Base-by-base conservation (phyloP, 2,113 vertebrate species). In the Cheilinus undulatus region DNA sequence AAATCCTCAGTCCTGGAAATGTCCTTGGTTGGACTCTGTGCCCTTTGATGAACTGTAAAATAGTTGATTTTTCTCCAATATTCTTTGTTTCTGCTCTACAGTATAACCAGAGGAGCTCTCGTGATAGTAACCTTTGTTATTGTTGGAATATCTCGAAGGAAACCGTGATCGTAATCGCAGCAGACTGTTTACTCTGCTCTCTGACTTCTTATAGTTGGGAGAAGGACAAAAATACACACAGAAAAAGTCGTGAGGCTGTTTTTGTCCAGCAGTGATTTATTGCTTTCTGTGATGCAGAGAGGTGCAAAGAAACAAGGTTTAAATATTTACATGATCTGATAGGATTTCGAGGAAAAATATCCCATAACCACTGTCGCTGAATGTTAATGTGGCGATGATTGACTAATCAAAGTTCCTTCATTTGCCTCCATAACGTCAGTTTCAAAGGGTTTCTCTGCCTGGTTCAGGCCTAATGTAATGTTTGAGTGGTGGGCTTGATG, bases 141-240 rank as follows among this genome's bases (percentile, higher is more conserved):
- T 78, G 69, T 86, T 89, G 83, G 76, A 83, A 57, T 71, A 82
- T 76, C 63, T 80, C 49, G 66, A 54, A 78, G 75, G 83, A 87
- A 82, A 80, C 87, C 64, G 58, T 75, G 70, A 76, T 65, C 70
- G 69, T 77, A 86, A 89, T 84, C 62, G 73, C 68, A 51, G 69
- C 50, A 80, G 77, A 78, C 73, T 84, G 86, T 88, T 90, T 89
- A 69, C 70, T 84, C 74, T 86, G 58, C 78, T 77, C 56, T 63
- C 58, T 61, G 66, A 42, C 40, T 42, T 19, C 19, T 19, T 42
- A 42, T 15, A 42, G 15, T 19, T 6, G 14, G 17, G 40, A 42
- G 15, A 17, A 82, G 40, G 85, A 87, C 73, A 68, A 59, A 78
- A 88, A 82, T 76, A 85, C 75, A 78, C 76, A 60, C 51, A 67